Base-by-base conservation (phyloP, 2,888 invertebrate genomes). In the Pseudococcus jackbeardsleyi region DNA sequence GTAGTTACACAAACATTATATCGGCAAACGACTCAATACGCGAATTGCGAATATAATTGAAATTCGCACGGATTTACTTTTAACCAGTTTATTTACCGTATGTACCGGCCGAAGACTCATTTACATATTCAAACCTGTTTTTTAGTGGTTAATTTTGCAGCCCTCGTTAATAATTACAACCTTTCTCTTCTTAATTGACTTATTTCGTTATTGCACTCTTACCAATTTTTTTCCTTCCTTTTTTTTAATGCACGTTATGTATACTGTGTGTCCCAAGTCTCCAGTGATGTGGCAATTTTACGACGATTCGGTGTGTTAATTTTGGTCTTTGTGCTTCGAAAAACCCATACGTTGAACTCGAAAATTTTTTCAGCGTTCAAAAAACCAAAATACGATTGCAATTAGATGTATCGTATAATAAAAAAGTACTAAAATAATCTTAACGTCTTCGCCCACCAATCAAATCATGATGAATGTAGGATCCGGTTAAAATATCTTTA, bases 171-270 rank as follows among this genome's bases (percentile, higher is more conserved):
- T 79, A 79, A 42, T 79, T 22, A 79, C 17, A 42, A 79, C 79
- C 79, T 79, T 79, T 79, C 79, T 79, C 79, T 79, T 79, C 79
- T 79, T 79, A 79, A 79, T 79, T 79, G 79, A 79, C 79, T 79
- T 42, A 79, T 79, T 79, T 79, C 79, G 19, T 79, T 79, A 79
- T 22, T 19, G n/a, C 19, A 42, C 79, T 42, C 26, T 79, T 79
- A 77, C 77, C n/a, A 39, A 19, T 39, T 77, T 54, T 5, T 17
- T 59, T 0, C n/a, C 7, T 59, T 59, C n/a, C n/a, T 59, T 19
- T 59, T 59, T 19, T 59, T 6, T 59, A 19, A 19, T 7, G 9
- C 9, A 19, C 19, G 9, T 54, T 12, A 54, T 54, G 54, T 17
- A 54, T 17, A 17, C 17, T 50, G 50, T 12, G 50, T 50, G 50